Evolutionary conservation across 2,797 vertebrate species (phyloP).

Genomic region (Myripristis murdjan): DNA sequence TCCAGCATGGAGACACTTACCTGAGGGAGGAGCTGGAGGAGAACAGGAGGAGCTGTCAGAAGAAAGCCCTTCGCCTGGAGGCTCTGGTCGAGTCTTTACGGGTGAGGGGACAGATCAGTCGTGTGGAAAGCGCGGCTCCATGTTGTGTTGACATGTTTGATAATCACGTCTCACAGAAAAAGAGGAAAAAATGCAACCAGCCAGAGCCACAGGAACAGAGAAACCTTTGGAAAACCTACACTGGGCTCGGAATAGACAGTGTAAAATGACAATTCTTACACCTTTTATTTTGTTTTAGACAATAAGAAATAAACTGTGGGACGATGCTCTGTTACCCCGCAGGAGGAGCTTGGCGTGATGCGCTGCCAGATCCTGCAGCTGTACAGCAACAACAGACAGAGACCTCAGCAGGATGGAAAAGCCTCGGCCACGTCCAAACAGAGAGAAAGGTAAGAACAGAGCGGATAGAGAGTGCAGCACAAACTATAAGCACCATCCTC

Average conservation of each 20-base stretch:
- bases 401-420: constrained; percentile 70
- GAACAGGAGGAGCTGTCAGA: constrained; percentile 81
- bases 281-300: neutral
- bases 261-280: neutral
- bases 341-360: constrained; percentile 86
- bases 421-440: constrained; percentile 47
- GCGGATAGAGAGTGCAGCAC: no score
- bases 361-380: constrained; percentile 81
- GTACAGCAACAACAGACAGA: constrained; percentile 58
- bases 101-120: constrained; percentile 71
- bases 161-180: neutral
- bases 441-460: constrained; percentile 57
- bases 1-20: constrained; percentile 84
- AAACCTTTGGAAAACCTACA: neutral
- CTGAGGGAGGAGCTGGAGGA: constrained; percentile 85
- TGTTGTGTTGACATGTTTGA: no score
- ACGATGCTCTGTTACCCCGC: neutral
- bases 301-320: neutral
- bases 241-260: neutral
- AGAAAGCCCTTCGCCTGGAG: constrained; percentile 82
- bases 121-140: neutral
- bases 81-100: constrained; percentile 81
- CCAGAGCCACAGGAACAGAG: neutral
- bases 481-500: no score
- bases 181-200: neutral